Evolutionary conservation across 2,797 vertebrate species (phyloP), one percentile per base, ranked within the genome.

Genomic region (Molossus alvarezi): DNA sequence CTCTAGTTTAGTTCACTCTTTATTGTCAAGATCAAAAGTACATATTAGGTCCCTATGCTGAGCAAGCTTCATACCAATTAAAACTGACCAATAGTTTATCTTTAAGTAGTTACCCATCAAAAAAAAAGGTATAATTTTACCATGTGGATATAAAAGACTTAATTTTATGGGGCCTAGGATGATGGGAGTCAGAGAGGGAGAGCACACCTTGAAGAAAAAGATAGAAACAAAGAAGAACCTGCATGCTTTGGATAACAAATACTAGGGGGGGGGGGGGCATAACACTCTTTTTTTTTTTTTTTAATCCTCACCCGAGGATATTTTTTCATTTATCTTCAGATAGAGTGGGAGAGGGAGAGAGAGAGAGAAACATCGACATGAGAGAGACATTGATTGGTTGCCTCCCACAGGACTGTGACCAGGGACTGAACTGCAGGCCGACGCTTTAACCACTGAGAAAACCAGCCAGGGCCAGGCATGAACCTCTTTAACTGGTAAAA

Each of bases 1-100:
- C 17, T 51, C 94, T 79, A 87, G 6, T 84, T 90, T 79, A 87
- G 6, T 84, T 90, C 62, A 57, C 80, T 84, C 23, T 89, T 96
- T 85, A 88, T 60, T 51, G 73, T 73, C 20, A 77, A 37, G 15
- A 88, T 69, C 33, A 85, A 90, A 88, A 90, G 53, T 33, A 65
- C 57, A 53, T 72, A 58, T 1, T 51, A 89, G 53, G 37, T 73
- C n/a, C 55, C 53, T 20, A 1, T 89, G 23, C 6, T 79, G 27
- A 15, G 11, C 27, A 87, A 82, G 10, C 21, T 90, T 90, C 3
- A 2, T 55, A 53, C 18, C 18, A 88, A 80, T 79, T 92, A 81
- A 82, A 85, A 88, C 5, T 58, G 71, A 89, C 53, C 53, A 58
- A 20, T 79, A 55, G 8, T 80, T 80, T 90, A 27, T 60, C 45